These are phyloP conservation scores for Athrips mouffetella DNA, from an alignment of 2,888 invertebrate genomes.

Conservation along the genomic window DNA sequence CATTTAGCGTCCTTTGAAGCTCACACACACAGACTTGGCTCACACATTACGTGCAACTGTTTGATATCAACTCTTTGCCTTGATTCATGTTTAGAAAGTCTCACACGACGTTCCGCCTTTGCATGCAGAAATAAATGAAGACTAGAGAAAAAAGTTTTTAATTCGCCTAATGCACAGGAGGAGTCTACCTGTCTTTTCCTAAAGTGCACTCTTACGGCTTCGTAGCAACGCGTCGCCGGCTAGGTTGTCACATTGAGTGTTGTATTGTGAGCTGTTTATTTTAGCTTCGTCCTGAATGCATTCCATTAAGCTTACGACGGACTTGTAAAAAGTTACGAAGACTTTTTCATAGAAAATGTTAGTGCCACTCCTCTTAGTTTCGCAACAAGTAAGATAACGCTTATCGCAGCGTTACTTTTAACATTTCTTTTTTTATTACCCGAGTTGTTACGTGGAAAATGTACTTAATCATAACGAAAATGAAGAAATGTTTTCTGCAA, in stretches of 20 bases:
- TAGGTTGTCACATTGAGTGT: constrained; percentile 61
- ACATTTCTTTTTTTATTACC: not conserved
- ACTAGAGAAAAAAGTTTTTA: constrained; percentile 65
- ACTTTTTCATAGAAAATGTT: constrained; percentile 8
- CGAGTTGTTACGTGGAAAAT: too few relatives aligned
- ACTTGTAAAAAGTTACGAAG: constrained; percentile 26
- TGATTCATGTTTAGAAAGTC: constrained; percentile 44
- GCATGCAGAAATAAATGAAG: constrained; percentile 63
- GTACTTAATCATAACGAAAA: not conserved
- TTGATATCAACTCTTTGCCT: constrained; percentile 65
- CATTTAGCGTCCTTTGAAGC: constrained; percentile 66
- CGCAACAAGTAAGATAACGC: not conserved
- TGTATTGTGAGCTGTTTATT: constrained; percentile 66
- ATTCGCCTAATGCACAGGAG: constrained; percentile 74
- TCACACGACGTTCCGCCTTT: constrained; percentile 47
- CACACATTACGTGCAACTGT: constrained; percentile 54
- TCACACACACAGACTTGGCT: too few relatives aligned
- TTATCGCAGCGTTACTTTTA: not conserved
- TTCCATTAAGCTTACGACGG: constrained; percentile 33
- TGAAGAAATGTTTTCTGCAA: not conserved
- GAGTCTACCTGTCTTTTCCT: constrained; percentile 55
- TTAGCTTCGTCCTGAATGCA: constrained; percentile 54
- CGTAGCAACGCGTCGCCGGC: constrained; percentile 39
- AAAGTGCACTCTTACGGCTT: constrained; percentile 63
- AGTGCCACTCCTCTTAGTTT: not conserved